Evolutionary conservation across 2,888 invertebrate species (phyloP).

Genomic region (Drosophila parthenogenetica): DNA sequence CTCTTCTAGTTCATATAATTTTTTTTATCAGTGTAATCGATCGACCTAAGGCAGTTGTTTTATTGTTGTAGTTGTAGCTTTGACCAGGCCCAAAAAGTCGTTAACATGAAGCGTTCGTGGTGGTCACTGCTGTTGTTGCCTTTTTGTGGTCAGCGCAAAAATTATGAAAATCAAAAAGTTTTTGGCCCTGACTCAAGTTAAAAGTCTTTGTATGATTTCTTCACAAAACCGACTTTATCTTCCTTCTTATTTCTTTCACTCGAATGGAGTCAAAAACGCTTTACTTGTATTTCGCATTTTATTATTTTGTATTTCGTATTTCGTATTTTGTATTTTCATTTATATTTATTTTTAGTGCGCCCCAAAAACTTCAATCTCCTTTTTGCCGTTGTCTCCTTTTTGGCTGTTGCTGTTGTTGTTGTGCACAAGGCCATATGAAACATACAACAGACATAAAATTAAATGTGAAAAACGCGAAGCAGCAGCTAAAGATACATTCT

Average conservation of each 20-base stretch:
- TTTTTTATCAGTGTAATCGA: not conserved
- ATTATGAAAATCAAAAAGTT: slow-evolving; percentile 80
- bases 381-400: slow-evolving; percentile 24
- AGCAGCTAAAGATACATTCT: slow-evolving; percentile 57
- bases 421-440: slow-evolving; percentile 65
- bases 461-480: slow-evolving; percentile 61
- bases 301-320: slow-evolving; percentile 38
- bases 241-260: slow-evolving; percentile 42
- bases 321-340: slow-evolving; percentile 54
- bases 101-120: slow-evolving; percentile 73
- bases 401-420: slow-evolving; percentile 46
- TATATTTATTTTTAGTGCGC: slow-evolving; percentile 64
- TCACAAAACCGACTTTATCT: slow-evolving; percentile 22
- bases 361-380: slow-evolving; percentile 55
- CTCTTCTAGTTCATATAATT: not conserved
- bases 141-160: slow-evolving; percentile 78
- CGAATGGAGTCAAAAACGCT: slow-evolving; percentile 33
- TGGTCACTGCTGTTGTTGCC: slow-evolving; percentile 58
- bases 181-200: slow-evolving; percentile 66
- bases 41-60: slow-evolving; percentile 20
- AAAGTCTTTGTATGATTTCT: slow-evolving; percentile 73
- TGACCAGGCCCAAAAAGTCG: slow-evolving; percentile 68
- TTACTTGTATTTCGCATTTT: slow-evolving; percentile 56
- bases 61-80: slow-evolving; percentile 23
- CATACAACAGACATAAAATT: slow-evolving; percentile 72